Evolutionary conservation across 2,113 vertebrate species (phyloP).

Genomic region (Charina bottae): DNA sequence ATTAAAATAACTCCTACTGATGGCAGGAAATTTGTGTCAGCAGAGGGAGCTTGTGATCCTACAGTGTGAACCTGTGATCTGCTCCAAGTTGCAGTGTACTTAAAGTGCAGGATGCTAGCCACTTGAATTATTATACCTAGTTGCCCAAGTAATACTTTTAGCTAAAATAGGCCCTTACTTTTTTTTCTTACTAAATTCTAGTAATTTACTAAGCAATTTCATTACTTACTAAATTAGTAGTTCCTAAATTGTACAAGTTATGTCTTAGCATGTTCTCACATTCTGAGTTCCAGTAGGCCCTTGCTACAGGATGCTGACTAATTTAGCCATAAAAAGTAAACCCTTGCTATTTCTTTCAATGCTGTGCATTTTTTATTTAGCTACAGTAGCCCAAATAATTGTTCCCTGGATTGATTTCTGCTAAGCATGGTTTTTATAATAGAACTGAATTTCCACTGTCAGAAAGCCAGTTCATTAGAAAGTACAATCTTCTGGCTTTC

Average conservation of each 20-base stretch:
- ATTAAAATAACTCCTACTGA: neutral
- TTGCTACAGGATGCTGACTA: neutral
- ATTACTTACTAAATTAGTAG: neutral
- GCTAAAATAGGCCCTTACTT: neutral
- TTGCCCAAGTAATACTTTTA: neutral
- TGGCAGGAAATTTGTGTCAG: neutral
- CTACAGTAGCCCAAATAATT: neutral
- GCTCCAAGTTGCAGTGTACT: neutral
- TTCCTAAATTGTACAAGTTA: neutral
- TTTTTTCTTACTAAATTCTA: neutral
- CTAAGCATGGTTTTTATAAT: constrained; percentile 30
- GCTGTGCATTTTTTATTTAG: neutral
- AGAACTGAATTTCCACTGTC: constrained; percentile 1
- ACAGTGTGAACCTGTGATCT: neutral
- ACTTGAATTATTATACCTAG: neutral
- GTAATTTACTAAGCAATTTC: neutral
- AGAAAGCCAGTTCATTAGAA: constrained; percentile 19
- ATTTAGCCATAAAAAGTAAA: constrained; percentile 18
- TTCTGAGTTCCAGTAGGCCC: neutral
- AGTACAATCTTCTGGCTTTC: constrained; percentile 5
- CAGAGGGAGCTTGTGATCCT: neutral
- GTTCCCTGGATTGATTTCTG: constrained; percentile 25
- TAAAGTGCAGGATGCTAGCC: neutral
- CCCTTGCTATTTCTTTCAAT: neutral
- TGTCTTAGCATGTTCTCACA: neutral